Conservation (phyloP, 2,888 invertebrate genomes). For the Cheilosia urbana region DNA sequence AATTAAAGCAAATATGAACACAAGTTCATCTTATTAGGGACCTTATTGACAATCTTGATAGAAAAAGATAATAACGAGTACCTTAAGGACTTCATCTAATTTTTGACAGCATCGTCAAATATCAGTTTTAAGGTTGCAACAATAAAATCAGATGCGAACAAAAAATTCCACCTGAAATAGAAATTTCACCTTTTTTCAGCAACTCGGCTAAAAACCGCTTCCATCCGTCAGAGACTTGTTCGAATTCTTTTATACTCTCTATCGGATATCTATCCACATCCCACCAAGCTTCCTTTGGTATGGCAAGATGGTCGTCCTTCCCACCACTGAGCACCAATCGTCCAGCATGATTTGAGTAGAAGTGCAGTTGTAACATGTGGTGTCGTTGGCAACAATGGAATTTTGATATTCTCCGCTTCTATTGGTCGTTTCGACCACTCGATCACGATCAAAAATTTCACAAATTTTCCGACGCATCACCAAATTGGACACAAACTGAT, state of each 20-base stretch:
- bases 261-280: constrained; percentile 88
- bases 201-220: constrained; percentile 90
- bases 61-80: too few species aligned
- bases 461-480: constrained; percentile 61
- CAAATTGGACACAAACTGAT: constrained; percentile 47
- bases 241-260: constrained; percentile 95
- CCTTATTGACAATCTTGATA: too few species aligned
- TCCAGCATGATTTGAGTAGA: constrained; percentile 91
- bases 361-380: constrained; percentile 92
- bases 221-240: constrained; percentile 90
- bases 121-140: too few species aligned
- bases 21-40: too few species aligned
- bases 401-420: constrained; percentile 24
- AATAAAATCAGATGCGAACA: too few species aligned
- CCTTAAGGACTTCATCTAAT: too few species aligned
- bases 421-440: constrained; percentile 40
- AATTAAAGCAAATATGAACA: too few species aligned
- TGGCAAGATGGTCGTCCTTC: constrained; percentile 76
- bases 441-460: constrained; percentile 45
- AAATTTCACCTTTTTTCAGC: constrained; percentile 86
- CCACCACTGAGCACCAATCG: constrained; percentile 87
- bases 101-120: too few species aligned
- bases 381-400: constrained; percentile 78
- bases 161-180: neutral
- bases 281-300: constrained; percentile 79